A percentile compares a stretch with the other conserved stretches of the same genome.
phyloP scores from a whole-genome alignment of 2,113 vertebrate genomes.

The Petaurus breviceps region DNA sequence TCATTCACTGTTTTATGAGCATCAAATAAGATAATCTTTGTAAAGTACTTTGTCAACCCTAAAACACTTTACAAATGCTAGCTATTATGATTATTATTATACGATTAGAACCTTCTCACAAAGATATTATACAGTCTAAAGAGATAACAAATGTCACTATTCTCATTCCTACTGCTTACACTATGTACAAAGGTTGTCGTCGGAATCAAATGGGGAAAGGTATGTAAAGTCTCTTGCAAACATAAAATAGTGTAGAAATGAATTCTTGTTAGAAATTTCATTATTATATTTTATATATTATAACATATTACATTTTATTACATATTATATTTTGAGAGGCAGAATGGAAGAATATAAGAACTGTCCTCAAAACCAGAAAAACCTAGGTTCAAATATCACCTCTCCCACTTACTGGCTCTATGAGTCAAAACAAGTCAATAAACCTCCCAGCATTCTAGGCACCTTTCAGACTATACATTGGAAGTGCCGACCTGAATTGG shows the following conservation, averaged over 20 bases:
- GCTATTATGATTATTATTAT: not conserved
- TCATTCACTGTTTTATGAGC: not conserved
- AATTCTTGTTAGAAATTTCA: not conserved
- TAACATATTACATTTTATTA: not conserved
- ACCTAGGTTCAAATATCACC: not conserved
- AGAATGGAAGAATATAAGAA: not conserved
- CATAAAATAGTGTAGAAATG: not conserved
- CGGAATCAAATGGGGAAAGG: not conserved
- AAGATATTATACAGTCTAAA: not conserved
- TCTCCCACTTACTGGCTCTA: not conserved
- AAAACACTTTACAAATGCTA: not conserved
- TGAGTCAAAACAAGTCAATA: not conserved
- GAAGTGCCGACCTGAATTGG: not conserved
- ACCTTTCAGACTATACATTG: not conserved
- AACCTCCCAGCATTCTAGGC: not conserved
- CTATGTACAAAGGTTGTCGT: not conserved
- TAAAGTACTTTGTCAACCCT: not conserved
- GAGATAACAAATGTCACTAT: not conserved
- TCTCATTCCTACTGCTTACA: not conserved
- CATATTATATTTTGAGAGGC: too few species aligned
- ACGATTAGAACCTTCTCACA: not conserved
- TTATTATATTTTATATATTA: not conserved
- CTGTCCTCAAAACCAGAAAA: not conserved
- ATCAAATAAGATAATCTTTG: not conserved
- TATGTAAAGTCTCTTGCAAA: not conserved